Evolutionary conservation across 2,888 invertebrate genomes (phyloP), one percentile per base, ranked within the genome.

Genomic region (Apantesis nais): DNA sequence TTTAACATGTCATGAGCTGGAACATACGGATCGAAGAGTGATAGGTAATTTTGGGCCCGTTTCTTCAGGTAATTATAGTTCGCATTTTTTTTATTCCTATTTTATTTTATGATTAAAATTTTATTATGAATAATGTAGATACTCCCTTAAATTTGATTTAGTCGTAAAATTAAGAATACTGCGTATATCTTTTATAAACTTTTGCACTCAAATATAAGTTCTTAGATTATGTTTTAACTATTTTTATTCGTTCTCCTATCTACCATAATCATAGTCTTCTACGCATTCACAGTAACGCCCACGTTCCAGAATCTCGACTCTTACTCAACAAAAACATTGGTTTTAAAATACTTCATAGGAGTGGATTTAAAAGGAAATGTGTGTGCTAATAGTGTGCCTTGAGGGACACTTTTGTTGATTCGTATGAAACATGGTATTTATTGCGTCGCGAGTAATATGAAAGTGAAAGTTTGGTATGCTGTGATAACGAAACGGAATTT

Each of bases 301-400:
- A 74, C 66, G 71, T 71, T 76, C 67, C 75, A 71, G 75, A 80
- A 77, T 70, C 64, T 37, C 66, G 63, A 31, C 58, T 62, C 44
- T 67, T 71, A 74, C 62, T 76, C n/a, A 62, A 68, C 37, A 63
- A 66, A 74, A 71, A 69, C 74, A 67, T 71, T 60, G 73, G 77
- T 72, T 74, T 58, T 72, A 79, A 74, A 71, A 67, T 71, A 70
- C 72, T 76, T 79, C 62, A 68, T 69, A 71, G 81, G 76, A 73
- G 79, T 75, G 76, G 73, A 71, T 78, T 70, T 62, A 79, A 75
- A 78, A 74, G 71, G 73, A 81, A 81, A 79, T 78, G 85, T 84
- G 86, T 85, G 90, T 89, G 89, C 89, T 90, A 90, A 79, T 76
- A 84, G 87, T 85, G 91, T 92, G 90, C 93, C 93, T 91, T 92